Base-by-base conservation (phyloP, 2,113 vertebrate species). In the Zeus faber region DNA sequence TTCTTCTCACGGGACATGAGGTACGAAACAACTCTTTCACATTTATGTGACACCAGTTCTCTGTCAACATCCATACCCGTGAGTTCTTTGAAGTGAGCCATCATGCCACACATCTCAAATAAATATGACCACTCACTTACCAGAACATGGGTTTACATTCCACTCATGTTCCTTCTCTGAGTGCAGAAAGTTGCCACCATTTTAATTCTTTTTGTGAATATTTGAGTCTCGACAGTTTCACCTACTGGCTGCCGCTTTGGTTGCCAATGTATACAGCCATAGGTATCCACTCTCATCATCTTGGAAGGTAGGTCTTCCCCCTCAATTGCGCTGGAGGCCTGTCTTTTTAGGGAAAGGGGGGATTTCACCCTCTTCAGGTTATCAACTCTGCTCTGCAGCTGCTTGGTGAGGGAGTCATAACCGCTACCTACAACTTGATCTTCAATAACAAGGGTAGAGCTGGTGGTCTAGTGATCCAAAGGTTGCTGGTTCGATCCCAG, bases 361-460 rank as follows among this genome's bases (percentile, higher is more conserved):
- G n/a, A n/a, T n/a, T n/a, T n/a, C n/a, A n/a, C n/a, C n/a, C n/a
- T n/a, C n/a, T n/a, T n/a, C n/a, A n/a, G n/a, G n/a, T n/a, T n/a
- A n/a, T n/a, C n/a, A n/a, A n/a, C n/a, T n/a, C n/a, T n/a, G n/a
- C n/a, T n/a, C n/a, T n/a, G n/a, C n/a, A n/a, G n/a, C n/a, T n/a
- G n/a, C 17, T 67, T 60, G 11, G 33, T 31, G n/a, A 61, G 16
- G 16, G 49, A 70, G n/a, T 58, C 67, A 70, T 63, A 58, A 20
- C 59, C 49, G 31, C 53, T 56, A 13, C 45, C 45, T 11, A 61
- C 56, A 62, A 56, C 18, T 55, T 56, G 33, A 49, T 47, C 50
- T 61, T 54, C 51, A 68, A 62, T 57, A 7, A 62, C 53, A 49
- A n/a, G n/a, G n/a, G n/a, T n/a, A n/a, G n/a, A n/a, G n/a, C n/a